Base-by-base conservation (phyloP, 2,113 vertebrate species). In the Psephotus haematonotus region DNA sequence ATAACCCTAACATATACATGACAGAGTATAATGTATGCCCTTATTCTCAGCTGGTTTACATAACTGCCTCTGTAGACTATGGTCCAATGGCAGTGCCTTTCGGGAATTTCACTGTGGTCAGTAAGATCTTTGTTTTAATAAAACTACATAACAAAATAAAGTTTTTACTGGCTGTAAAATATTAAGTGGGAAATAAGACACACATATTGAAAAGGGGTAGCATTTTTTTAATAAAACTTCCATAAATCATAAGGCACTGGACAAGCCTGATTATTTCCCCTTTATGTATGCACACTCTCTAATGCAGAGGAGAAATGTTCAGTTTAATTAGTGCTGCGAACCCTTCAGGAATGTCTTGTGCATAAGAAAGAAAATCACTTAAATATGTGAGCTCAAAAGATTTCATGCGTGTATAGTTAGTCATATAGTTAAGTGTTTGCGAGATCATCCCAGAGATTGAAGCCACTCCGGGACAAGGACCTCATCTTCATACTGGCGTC, bases 381-480 rank as follows among this genome's bases (percentile, higher is more conserved):
- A 84, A 71, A 94, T 84, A 52, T 10, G 39, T 17, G 86, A 94
- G 69, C 69, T 47, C 57, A 57, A 82, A 93, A 74, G 62, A 92
- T 87, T 85, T 94, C 59, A 67, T 59, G 82, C 12, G 0, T 43
- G 46, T 76, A 46, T 33, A 62, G 86, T 13, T 97, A 97, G 68
- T 83, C 95, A 82, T 92, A 85, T 80, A 84, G 76, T 60, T 96
- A 97, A 97, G 93, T 90, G 84, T 88, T 80, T 88, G 92, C 69
- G 92, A 95, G 91, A 95, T 95, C 95, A 92, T 86, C 93, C 94
- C 9, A 11, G 96, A 96, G 97, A 96, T 25, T 93, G 93, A 91
- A 97, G 90, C 91, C 89, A 85, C 92, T 94, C 96, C 46, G 76
- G 90, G 93, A 97, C 90, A 95, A 96, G 92, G 94, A 95, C 95